Base-by-base conservation (phyloP, 2,888 invertebrate species). In the Glaucopsyche alexis region DNA sequence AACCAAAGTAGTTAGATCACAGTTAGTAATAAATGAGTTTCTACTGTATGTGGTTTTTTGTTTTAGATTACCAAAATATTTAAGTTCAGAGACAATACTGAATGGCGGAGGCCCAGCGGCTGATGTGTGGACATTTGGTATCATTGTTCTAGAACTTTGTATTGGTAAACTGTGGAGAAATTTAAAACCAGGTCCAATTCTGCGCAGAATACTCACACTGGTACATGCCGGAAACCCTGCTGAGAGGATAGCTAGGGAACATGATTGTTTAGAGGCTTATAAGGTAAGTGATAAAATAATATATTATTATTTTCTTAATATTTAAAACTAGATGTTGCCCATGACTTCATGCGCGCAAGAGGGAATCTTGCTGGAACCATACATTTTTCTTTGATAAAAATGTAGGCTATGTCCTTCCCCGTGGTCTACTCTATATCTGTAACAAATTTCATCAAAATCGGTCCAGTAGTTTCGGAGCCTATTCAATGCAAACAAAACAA, bases 91-190 rank as follows among this genome's bases (percentile, higher is more conserved):
- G 90, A 95, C 96, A 52, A 95, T 97, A 79, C 83, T 97, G 4
- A 94, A 94, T 72, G 94, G 94, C 42, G 94, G 95, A 72, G 96
- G 97, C 71, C 94, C 95, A 0, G 96, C 97, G 85, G 96, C 96
- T 19, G 99, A 99, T 88, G 94, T 98, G 45, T 99, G 99, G 99
- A 96, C 98, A 1, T 90, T 98, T 75, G 99, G 98, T n/a, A 95
- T 99, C 74, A 95, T 99, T 75, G 85, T 99, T 49, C 92, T 97
- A 0, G 98, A 99, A 88, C 87, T 97, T 6, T 91, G 96, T 74
- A 88, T 98, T 60, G 95, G 95, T 76, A 93, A 94, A 75, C 88
- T 98, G 8, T 97, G 97, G 97, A 89, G 92, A 67, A 95, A 94
- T 77, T 87, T 96, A 9, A 97, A 97, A 85, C 94, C 97, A 40